A percentile compares a stretch with the other conserved stretches of the same genome.
These are phyloP conservation scores for Epistrophe eligans DNA, from an alignment of 2,888 invertebrate species.

Conservation along the genomic window DNA sequence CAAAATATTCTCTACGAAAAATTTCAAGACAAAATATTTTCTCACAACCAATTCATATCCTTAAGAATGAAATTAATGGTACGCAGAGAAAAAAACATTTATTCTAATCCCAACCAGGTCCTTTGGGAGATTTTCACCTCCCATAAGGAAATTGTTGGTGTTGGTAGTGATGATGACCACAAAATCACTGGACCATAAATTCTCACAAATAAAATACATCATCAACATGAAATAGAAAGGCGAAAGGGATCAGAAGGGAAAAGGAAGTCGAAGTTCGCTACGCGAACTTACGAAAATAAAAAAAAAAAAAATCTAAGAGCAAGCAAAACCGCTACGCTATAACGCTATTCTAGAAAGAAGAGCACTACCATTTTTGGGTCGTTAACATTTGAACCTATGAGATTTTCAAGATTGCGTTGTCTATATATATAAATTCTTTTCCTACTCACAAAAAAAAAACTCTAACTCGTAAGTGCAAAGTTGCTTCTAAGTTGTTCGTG, in stretches of 20 bases:
- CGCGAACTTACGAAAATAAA: background rate
- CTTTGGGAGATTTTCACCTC: conserved; percentile 41
- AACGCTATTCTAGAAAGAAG: conserved; percentile 9
- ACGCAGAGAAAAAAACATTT: background rate
- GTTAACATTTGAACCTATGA: conserved; percentile 70
- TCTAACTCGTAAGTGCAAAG: conserved; percentile 28
- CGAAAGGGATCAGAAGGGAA: background rate
- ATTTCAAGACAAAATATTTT: background rate
- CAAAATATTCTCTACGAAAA: too few species aligned
- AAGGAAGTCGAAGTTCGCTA: background rate
- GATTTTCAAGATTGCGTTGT: conserved; percentile 15
- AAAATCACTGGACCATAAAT: conserved; percentile 60
- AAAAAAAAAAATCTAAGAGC: background rate
- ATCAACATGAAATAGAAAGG: background rate
- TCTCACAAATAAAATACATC: conserved; percentile 41
- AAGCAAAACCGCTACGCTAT: conserved; percentile 9
- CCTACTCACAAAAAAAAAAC: background rate
- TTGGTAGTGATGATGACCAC: conserved; percentile 53
- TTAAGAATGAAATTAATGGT: background rate
- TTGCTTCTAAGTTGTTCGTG: conserved; percentile 18
- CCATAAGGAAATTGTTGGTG: conserved; percentile 16
- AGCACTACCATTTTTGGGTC: conserved; percentile 49
- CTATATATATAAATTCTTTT: background rate
- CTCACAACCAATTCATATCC: background rate
- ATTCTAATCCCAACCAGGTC: conserved; percentile 1